Evolutionary conservation across 1,140 invertebrate genomes (phyloP).

Genomic region (Ceratina calcarata): DNA sequence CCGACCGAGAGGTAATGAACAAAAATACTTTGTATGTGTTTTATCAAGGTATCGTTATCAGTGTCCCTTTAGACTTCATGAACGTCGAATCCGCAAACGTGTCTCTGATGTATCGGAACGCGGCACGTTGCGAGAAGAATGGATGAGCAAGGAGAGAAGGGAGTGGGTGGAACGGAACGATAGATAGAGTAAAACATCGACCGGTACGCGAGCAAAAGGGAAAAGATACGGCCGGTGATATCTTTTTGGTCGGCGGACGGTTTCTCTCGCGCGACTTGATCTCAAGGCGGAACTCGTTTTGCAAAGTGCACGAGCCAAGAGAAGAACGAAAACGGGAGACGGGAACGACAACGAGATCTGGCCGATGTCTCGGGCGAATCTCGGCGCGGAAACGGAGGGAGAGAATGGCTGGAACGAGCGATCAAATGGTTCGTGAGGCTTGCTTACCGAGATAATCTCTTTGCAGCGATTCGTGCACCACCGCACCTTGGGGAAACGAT

Average conservation of each 20-base stretch:
- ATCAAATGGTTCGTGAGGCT: constrained; percentile 65
- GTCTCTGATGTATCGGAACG: not conserved
- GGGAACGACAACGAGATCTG: constrained; percentile 31
- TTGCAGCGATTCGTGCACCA: constrained; percentile 54
- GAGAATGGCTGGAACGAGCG: constrained; percentile 55
- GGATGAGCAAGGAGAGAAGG: not conserved
- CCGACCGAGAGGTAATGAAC: too few species aligned
- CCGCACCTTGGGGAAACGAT: constrained; percentile 50
- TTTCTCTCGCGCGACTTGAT: constrained; percentile 43
- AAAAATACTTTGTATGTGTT: too few species aligned
- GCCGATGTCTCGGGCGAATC: constrained; percentile 38
- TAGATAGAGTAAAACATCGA: constrained; percentile 49
- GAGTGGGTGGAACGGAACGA: constrained; percentile 21
- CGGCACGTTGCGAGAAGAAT: not conserved
- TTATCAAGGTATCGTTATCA: not conserved
- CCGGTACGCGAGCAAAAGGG: constrained; percentile 13
- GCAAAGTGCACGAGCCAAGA: constrained; percentile 49
- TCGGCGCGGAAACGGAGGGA: constrained; percentile 20
- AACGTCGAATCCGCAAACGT: not conserved
- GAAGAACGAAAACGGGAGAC: not conserved
- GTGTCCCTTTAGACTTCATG: too few species aligned
- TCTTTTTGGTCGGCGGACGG: constrained; percentile 40
- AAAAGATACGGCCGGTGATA: constrained; percentile 40
- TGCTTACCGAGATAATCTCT: constrained; percentile 63
- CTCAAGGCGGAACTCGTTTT: constrained; percentile 52